phyloP scores from a whole-genome alignment of 2,797 vertebrate genomes.

The Rhinogobio ventralis region DNA sequence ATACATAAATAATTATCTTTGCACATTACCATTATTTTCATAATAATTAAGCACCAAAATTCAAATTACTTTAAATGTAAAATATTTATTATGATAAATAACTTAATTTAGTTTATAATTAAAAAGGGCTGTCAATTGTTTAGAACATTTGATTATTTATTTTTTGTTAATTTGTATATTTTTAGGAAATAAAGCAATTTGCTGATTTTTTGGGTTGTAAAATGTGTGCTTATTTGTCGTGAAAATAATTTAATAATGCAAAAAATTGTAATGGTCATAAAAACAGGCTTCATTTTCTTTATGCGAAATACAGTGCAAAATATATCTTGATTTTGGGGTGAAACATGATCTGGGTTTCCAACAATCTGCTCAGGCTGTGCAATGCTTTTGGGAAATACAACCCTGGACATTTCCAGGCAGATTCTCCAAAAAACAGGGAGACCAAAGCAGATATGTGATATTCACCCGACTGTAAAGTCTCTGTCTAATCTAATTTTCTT shows the following conservation, averaged over 20 bases:
- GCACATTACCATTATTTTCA: neutral
- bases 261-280: neutral
- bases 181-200: too few species aligned
- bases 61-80: neutral
- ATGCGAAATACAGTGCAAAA: too few species aligned
- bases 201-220: neutral
- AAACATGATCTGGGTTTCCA: neutral
- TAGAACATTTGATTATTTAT: too few species aligned
- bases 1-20: neutral
- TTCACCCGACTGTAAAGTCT: neutral
- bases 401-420: constrained; percentile 1
- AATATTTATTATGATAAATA: neutral
- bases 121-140: too few species aligned
- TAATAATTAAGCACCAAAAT: neutral
- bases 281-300: neutral
- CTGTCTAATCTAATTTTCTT: neutral
- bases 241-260: neutral
- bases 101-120: neutral
- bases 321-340: neutral
- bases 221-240: neutral
- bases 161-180: too few species aligned
- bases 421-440: neutral
- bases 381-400: neutral
- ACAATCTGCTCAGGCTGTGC: too few species aligned
- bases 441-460: neutral